Conservation (phyloP, 2,113 vertebrate species). For the Cricetomys ansorgei region DNA sequence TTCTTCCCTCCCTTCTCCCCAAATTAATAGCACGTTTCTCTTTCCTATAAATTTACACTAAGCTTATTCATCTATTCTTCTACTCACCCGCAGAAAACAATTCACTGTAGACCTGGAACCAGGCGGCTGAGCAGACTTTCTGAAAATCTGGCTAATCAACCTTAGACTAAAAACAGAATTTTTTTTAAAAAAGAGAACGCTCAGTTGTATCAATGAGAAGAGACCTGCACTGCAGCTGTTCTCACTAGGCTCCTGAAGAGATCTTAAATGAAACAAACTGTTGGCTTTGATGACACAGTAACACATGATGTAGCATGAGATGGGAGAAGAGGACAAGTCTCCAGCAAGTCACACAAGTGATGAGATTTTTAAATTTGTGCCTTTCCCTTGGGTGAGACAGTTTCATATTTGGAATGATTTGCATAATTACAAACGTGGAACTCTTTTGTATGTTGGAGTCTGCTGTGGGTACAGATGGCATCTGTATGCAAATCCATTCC, state of each 20-base stretch:
- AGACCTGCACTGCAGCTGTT: slow-evolving; percentile 67
- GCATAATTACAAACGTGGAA: slow-evolving; percentile 63
- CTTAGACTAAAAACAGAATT: slow-evolving; percentile 6
- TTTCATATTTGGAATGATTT: slow-evolving; percentile 63
- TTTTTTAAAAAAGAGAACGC: slow-evolving; percentile 37
- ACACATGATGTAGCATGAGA: slow-evolving; percentile 74
- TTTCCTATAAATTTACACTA: background rate
- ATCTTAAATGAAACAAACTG: slow-evolving; percentile 81
- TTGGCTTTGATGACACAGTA: slow-evolving; percentile 73
- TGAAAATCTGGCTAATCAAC: slow-evolving; percentile 43
- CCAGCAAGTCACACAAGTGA: slow-evolving; percentile 60
- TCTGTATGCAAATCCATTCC: slow-evolving; percentile 27
- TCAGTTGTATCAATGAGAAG: slow-evolving; percentile 73
- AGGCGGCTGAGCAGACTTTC: slow-evolving; percentile 43
- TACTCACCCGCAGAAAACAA: slow-evolving; percentile 22
- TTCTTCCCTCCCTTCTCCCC: background rate
- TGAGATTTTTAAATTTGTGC: slow-evolving; percentile 59
- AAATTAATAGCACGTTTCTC: background rate
- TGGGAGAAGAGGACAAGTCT: slow-evolving; percentile 58
- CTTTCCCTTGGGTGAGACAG: slow-evolving; percentile 65
- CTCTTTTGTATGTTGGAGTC: slow-evolving; percentile 62
- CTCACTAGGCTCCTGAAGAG: slow-evolving; percentile 73
- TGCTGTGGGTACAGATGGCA: slow-evolving; percentile 50
- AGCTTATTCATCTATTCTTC: background rate
- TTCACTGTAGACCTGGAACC: slow-evolving; percentile 23